A percentile compares a stretch with the other conserved stretches of the same genome.
phyloP scores from a whole-genome alignment of 2,888 invertebrate species.

The Troglohyphantes excavatus region DNA sequence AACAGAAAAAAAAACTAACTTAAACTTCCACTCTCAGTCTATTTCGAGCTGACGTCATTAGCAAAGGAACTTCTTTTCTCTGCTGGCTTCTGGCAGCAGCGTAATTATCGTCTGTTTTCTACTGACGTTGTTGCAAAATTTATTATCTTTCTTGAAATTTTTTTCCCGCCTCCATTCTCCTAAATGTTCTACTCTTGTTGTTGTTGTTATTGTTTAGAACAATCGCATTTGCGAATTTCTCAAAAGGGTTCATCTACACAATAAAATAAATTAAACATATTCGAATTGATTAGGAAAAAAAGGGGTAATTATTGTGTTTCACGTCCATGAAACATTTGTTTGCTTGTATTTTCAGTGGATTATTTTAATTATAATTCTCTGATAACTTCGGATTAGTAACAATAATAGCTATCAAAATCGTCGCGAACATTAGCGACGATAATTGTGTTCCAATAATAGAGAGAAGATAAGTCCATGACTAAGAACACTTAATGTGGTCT shows the following conservation, averaged over 20 bases:
- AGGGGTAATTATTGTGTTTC: constrained; percentile 27
- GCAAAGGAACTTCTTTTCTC: constrained; percentile 36
- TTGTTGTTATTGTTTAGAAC: background rate
- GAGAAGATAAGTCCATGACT: background rate
- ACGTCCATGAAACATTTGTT: background rate
- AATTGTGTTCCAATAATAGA: constrained; percentile 7
- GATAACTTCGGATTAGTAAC: constrained; percentile 4
- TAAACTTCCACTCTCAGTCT: constrained; percentile 58
- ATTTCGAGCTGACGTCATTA: constrained; percentile 71
- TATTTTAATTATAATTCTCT: constrained; percentile 16
- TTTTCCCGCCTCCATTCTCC: constrained; percentile 17
- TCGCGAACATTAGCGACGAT: background rate
- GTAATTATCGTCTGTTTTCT: constrained; percentile 64
- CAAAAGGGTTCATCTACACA: background rate
- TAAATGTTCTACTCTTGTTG: background rate
- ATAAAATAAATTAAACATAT: constrained; percentile 13
- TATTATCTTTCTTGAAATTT: constrained; percentile 43
- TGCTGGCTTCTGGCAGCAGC: constrained; percentile 37
- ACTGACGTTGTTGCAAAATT: constrained; percentile 51
- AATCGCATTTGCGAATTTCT: background rate
- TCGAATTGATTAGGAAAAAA: constrained; percentile 23
- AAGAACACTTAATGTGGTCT: constrained; percentile 8
- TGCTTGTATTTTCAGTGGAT: background rate
- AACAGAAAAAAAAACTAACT: constrained; percentile 33
- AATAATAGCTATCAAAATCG: background rate